A percentile compares a stretch with the other conserved stretches of the same genome.
phyloP scores from a whole-genome alignment of 2,113 vertebrate genomes.

The Paradisaea rubra region DNA sequence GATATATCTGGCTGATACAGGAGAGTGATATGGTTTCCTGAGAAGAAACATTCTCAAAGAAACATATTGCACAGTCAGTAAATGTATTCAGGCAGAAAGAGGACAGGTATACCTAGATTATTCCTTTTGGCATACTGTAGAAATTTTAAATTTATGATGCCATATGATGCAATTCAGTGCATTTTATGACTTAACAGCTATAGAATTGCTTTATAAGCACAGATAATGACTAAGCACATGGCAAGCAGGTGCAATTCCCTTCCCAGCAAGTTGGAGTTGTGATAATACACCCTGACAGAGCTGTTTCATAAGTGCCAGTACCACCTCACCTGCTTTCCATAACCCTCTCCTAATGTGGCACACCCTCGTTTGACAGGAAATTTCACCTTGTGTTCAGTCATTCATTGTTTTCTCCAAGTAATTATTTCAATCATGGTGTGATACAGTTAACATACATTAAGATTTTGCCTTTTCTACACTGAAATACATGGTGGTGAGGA shows the following conservation, averaged over 20 bases:
- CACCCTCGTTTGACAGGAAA: slow-evolving; percentile 45
- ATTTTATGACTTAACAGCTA: slow-evolving; percentile 9
- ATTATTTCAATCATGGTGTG: not conserved
- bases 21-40: not conserved
- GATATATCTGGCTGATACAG: not conserved
- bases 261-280: not conserved
- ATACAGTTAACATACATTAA: not conserved
- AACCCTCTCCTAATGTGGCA: not conserved
- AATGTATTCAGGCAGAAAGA: not conserved
- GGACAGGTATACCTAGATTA: not conserved
- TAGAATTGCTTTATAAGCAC: slow-evolving; percentile 25
- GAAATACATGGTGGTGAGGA: not conserved
- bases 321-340: not conserved
- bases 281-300: not conserved
- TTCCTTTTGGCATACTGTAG: not conserved
- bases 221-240: not conserved
- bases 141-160: not conserved
- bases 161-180: not conserved
- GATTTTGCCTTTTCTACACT: not conserved
- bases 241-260: not conserved
- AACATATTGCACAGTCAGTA: not conserved
- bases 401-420: not conserved
- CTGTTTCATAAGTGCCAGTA: not conserved
- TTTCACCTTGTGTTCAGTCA: not conserved
- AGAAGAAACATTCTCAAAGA: not conserved